A percentile compares a stretch with the other conserved stretches of the same genome.
phyloP scores from a whole-genome alignment of 2,113 vertebrate species.

The Pseudopodoces humilis region DNA sequence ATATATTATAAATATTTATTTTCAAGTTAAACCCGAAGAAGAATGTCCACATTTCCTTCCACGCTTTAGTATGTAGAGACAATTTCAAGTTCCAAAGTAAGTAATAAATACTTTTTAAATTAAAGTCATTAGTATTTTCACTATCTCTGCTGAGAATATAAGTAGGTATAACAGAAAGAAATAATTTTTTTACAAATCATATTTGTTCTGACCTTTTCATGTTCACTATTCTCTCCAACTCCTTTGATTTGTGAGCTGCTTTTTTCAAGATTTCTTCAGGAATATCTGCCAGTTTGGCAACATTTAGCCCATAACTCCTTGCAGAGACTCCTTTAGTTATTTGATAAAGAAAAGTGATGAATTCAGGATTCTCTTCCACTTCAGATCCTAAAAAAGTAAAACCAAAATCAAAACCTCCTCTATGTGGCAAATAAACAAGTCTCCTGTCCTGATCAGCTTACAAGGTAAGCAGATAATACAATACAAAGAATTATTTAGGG shows the following conservation, averaged over 20 bases:
- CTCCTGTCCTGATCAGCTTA: neutral
- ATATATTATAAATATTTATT: neutral
- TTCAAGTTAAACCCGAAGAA: neutral
- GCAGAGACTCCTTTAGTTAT: slow-evolving; percentile 89
- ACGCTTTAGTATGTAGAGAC: neutral
- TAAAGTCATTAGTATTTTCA: neutral
- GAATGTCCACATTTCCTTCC: neutral
- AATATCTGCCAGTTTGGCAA: slow-evolving; percentile 91
- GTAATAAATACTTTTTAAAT: neutral
- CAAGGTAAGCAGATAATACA: neutral
- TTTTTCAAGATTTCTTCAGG: slow-evolving; percentile 85
- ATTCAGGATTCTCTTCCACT: slow-evolving; percentile 81
- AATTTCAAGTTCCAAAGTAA: neutral
- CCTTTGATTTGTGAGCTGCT: slow-evolving; percentile 88
- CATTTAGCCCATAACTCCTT: slow-evolving; percentile 94
- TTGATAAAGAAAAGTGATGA: slow-evolving; percentile 96
- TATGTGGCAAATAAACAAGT: neutral
- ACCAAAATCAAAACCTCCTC: neutral
- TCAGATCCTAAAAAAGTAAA: slow-evolving; percentile 51
- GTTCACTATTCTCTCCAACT: slow-evolving; percentile 83
- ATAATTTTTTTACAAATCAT: neutral
- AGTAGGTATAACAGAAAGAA: neutral
- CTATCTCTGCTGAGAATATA: neutral
- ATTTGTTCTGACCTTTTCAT: slow-evolving; percentile 81
- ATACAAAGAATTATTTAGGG: neutral